Evolutionary conservation across 2,797 vertebrate species (phyloP), one percentile per base, ranked within the genome.

Genomic region (Sebastes hubbsi): DNA sequence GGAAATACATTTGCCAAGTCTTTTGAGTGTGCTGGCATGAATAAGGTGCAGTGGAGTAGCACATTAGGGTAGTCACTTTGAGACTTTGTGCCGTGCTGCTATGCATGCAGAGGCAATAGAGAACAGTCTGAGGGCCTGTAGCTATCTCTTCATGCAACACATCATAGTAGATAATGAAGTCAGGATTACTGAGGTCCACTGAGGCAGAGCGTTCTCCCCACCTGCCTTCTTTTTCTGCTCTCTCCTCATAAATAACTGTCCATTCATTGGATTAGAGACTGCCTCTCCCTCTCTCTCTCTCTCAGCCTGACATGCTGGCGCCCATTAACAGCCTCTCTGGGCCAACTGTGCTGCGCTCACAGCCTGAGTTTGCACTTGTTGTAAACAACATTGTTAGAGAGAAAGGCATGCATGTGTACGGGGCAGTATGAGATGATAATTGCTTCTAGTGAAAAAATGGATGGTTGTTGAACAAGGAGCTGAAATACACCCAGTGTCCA

Each of bases 361-460:
- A 63, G 82, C 70, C 75, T 67, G 59, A 86, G 74, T 87, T 87
- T 78, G 66, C 82, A 58, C 82, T 88, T n/a, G 85, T 75, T 77
- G 88, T 92, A 90, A 92, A 92, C 90, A 91, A 78, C 89, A 89
- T 90, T 92, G 89, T 92, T 81, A 52, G 77, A 70, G 77, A 84
- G 77, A 84, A 88, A 66, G 59, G 59, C 74, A 66, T 84, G 66
- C 71, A 52, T 75, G 70, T 75, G 70, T 80, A 77, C 58, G 77
- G 63, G 65, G 84, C 80, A 70, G 63, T 56, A n/a, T 80, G 83
- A 82, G 80, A 84, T 59, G 72, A 81, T 90, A 88, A 88, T 89
- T 91, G 76, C 83, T 68, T 78, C 62, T 75, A 12, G 74, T 81
- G 80, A 67, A 70, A 67, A 70, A 82, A 73, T 67, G 16, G 46